Percentiles rank a stretch among this genome's conserved stretches.
Evolutionary conservation across 1,140 invertebrate genomes (phyloP).

Genomic region (Drosophila navojoa): DNA sequence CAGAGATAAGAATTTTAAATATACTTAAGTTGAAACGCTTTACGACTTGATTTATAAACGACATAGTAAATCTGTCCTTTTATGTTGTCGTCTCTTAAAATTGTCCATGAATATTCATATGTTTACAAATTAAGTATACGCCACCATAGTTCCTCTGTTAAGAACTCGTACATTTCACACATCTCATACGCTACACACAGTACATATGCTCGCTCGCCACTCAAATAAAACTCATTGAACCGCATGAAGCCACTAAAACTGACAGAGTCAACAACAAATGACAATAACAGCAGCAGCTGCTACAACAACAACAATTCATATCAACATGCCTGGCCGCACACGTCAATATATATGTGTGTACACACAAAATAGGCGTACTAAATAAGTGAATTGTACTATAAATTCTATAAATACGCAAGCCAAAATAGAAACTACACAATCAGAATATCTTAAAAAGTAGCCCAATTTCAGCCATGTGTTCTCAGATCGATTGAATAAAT

Average conservation of each 20-base stretch:
- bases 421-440: slow-evolving; percentile 30
- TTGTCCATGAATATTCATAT: slow-evolving; percentile 26
- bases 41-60: not conserved
- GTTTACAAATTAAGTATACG: slow-evolving; percentile 15
- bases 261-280: slow-evolving; percentile 54
- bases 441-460: slow-evolving; percentile 19
- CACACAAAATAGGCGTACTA: slow-evolving; percentile 61
- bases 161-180: not conserved
- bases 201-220: slow-evolving; percentile 55
- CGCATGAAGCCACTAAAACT: slow-evolving; percentile 64
- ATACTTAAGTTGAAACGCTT: not conserved
- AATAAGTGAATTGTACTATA: slow-evolving; percentile 46
- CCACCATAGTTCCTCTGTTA: not conserved
- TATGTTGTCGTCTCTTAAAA: not conserved
- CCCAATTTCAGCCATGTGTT: slow-evolving; percentile 18
- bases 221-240: slow-evolving; percentile 65
- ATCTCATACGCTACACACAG: slow-evolving; percentile 3
- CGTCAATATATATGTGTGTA: slow-evolving; percentile 45
- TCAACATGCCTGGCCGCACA: slow-evolving; percentile 52
- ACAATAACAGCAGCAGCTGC: slow-evolving; percentile 18
- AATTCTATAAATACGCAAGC: slow-evolving; percentile 50
- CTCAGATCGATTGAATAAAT: not conserved
- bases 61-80: not conserved
- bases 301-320: slow-evolving; percentile 34
- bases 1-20: no score